phyloP scores from a whole-genome alignment of 1,140 invertebrate species.

The Whitmania pigra region DNA sequence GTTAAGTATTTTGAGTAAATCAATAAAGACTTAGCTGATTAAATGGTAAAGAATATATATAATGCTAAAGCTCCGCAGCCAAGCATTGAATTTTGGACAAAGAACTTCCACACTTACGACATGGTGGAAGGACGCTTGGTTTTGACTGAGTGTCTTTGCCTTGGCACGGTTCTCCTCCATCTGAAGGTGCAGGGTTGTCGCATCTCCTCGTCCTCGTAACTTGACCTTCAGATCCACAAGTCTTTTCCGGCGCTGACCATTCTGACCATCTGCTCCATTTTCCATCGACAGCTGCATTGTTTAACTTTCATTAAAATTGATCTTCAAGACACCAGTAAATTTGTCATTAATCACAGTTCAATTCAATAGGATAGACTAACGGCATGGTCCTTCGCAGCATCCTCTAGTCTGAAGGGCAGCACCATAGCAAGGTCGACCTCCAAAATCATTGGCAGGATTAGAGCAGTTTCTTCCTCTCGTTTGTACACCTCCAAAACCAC shows the following conservation, averaged over 20 bases:
- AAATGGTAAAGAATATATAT: too few relatives aligned
- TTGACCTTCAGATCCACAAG: slow-evolving; percentile 28
- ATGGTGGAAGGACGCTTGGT: neutral
- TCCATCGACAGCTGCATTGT: slow-evolving; percentile 27
- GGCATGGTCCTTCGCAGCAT: slow-evolving; percentile 15
- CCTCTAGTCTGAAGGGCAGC: slow-evolving; percentile 1
- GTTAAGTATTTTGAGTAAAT: neutral
- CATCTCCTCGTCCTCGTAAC: slow-evolving; percentile 14
- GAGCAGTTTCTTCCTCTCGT: slow-evolving; percentile 45
- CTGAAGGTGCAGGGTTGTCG: slow-evolving; percentile 7
- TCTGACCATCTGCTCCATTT: slow-evolving; percentile 47
- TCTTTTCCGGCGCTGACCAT: slow-evolving; percentile 31
- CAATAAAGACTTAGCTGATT: too few relatives aligned
- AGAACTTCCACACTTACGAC: slow-evolving; percentile 16
- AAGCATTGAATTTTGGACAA: slow-evolving; percentile 24
- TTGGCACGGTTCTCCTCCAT: slow-evolving; percentile 18
- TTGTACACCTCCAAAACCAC: slow-evolving; percentile 1
- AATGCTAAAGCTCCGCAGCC: slow-evolving; percentile 21
- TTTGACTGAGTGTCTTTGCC: slow-evolving; percentile 20
- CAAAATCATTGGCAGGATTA: slow-evolving; percentile 27
- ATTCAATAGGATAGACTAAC: neutral
- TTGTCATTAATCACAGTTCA: slow-evolving; percentile 19
- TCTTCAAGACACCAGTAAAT: slow-evolving; percentile 27
- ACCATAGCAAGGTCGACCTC: slow-evolving; percentile 26
- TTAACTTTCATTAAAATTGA: neutral